phyloP scores from a whole-genome alignment of 2,797 vertebrate genomes.

The Alca torda region DNA sequence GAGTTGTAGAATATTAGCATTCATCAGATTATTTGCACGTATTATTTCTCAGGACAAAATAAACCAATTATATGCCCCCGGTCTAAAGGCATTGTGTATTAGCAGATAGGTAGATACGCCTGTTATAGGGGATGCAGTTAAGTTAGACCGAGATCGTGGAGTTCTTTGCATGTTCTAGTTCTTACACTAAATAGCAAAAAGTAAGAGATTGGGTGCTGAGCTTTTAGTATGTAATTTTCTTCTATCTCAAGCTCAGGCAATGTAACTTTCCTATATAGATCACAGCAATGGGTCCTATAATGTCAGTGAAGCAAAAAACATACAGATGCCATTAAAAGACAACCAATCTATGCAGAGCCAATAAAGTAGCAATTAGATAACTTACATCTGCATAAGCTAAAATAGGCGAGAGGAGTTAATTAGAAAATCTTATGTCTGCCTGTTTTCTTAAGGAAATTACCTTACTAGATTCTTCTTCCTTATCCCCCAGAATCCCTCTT shows the following conservation, averaged over 20 bases:
- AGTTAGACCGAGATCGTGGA: background rate
- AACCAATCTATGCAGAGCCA: conserved; percentile 46
- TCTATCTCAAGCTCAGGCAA: conserved; percentile 9
- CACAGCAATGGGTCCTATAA: conserved; percentile 40
- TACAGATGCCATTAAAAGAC: conserved; percentile 55
- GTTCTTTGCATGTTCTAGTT: background rate
- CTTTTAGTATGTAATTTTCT: conserved; percentile 61
- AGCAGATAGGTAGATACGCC: background rate
- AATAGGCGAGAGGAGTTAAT: conserved; percentile 42
- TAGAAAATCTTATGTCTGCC: conserved; percentile 27
- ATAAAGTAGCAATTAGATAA: conserved; percentile 56
- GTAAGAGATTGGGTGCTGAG: background rate
- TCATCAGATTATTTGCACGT: background rate
- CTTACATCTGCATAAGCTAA: conserved; percentile 43
- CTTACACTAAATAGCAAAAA: conserved; percentile 5
- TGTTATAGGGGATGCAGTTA: background rate
- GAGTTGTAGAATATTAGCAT: conserved; percentile 6
- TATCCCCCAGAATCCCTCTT: background rate
- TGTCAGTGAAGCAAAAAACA: conserved; percentile 58
- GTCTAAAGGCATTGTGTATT: background rate
- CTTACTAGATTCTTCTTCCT: background rate
- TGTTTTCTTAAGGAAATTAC: conserved; percentile 52
- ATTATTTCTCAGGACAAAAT: conserved; percentile 29
- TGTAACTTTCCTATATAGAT: conserved; percentile 42
- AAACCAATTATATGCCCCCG: background rate